Percentiles rank a stretch among this genome's conserved stretches.
phyloP scores from a whole-genome alignment of 2,888 invertebrate species.

The Hylaea fasciaria region DNA sequence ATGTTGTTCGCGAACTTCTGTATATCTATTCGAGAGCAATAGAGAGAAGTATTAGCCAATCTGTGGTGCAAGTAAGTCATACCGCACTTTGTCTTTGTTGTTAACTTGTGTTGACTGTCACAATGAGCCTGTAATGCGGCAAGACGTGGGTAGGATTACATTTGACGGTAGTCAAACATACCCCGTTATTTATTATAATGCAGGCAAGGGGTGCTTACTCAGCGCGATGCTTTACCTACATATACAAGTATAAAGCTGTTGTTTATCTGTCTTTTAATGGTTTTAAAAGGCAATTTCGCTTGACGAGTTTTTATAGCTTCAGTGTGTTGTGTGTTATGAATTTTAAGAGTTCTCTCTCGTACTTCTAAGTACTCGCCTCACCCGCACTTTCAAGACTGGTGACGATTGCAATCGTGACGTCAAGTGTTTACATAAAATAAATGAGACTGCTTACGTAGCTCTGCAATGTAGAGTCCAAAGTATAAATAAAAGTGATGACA shows the following conservation, averaged over 20 bases:
- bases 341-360: too few relatives aligned
- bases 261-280: conserved; percentile 40
- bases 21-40: conserved; percentile 10
- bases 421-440: conserved; percentile 1
- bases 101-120: conserved; percentile 55
- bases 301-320: conserved; percentile 12
- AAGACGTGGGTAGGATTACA: conserved; percentile 51
- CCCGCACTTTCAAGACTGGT: too few relatives aligned
- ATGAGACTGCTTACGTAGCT: conserved; percentile 4
- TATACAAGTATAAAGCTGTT: conserved; percentile 47
- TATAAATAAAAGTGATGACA: conserved; percentile 23
- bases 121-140: conserved; percentile 47
- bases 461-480: conserved; percentile 18
- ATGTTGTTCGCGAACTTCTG: conserved; percentile 13
- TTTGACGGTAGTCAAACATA: conserved; percentile 53
- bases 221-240: conserved; percentile 41
- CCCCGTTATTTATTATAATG: conserved; percentile 55
- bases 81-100: conserved; percentile 51
- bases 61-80: conserved; percentile 30
- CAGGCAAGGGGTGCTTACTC: conserved; percentile 51
- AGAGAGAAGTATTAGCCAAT: conserved; percentile 10
- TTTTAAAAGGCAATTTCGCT: conserved; percentile 18
- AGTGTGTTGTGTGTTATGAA: conserved; percentile 1
- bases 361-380: too few relatives aligned
- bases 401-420: too few relatives aligned